These are phyloP conservation scores for Dendrophyllia cribrosa DNA, from an alignment of 64 coral and sea anemone species.

Conservation along the genomic window DNA sequence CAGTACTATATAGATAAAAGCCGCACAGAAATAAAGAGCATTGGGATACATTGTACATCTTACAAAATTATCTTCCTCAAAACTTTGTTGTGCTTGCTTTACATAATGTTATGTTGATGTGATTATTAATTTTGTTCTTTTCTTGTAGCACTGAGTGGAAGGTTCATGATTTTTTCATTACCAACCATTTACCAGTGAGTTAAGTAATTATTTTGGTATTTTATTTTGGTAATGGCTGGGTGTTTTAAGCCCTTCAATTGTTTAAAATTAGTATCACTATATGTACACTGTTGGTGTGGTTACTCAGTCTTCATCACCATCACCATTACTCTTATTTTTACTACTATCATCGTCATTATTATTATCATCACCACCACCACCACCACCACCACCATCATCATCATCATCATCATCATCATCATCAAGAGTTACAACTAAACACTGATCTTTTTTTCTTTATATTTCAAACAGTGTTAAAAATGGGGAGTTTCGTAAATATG, in stretches of 20 bases:
- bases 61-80: neutral
- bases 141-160: conserved; percentile 79
- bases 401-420: neutral
- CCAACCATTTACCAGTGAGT: conserved; percentile 96
- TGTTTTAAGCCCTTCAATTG: too few species aligned
- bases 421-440: neutral
- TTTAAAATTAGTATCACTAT: too few species aligned
- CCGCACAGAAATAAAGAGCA: too few species aligned
- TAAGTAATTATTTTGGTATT: neutral
- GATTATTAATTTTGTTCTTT: neutral
- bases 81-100: neutral
- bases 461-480: conserved; percentile 79
- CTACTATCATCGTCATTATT: neutral
- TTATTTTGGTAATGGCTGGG: too few species aligned
- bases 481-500: conserved; percentile 85
- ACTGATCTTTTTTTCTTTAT: neutral
- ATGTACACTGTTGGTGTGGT: neutral
- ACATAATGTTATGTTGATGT: neutral
- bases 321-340: neutral
- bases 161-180: conserved; percentile 88
- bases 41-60: too few species aligned
- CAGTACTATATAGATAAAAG: too few species aligned
- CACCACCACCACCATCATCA: neutral
- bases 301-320: neutral
- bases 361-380: neutral